Evolutionary conservation across 2,797 vertebrate genomes (phyloP).

Genomic region (Moxostoma hubbsi): DNA sequence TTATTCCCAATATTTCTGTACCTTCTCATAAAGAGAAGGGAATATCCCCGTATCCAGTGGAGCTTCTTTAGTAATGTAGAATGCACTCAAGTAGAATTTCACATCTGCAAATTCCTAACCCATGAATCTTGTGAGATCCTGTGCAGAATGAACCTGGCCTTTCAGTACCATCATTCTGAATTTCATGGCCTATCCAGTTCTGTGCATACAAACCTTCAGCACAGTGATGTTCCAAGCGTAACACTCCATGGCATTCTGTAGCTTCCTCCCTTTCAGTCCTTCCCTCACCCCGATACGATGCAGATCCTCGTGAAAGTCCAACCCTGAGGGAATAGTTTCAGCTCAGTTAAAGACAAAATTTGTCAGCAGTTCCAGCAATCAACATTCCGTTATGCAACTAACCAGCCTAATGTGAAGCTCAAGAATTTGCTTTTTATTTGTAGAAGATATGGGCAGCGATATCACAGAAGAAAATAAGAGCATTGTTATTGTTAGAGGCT

Average conservation of each 20-base stretch:
- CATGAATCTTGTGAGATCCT: neutral
- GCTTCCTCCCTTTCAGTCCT: slow-evolving; percentile 87
- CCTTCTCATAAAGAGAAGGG: no score
- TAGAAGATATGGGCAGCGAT: slow-evolving; percentile 1
- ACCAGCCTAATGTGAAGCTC: neutral
- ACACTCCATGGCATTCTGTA: slow-evolving; percentile 93
- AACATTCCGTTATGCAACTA: neutral
- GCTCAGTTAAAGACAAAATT: neutral
- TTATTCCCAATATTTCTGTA: no score
- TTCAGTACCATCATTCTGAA: neutral
- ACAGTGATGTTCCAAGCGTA: slow-evolving; percentile 99
- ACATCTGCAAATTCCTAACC: neutral
- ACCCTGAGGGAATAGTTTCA: slow-evolving; percentile 71
- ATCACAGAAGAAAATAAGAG: neutral
- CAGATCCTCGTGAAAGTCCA: slow-evolving; percentile 91
- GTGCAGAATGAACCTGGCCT: neutral
- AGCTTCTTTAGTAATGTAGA: no score
- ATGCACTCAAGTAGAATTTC: no score
- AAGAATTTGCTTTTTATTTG: neutral
- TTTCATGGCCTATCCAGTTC: neutral
- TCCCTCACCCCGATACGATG: slow-evolving; percentile 88
- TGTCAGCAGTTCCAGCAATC: neutral
- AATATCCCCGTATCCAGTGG: no score
- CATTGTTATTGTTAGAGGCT: neutral
- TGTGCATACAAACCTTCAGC: slow-evolving; percentile 83